Percentiles rank a stretch among this genome's conserved stretches.
Evolutionary conservation across 2,888 invertebrate genomes (phyloP).

Genomic region (Ormyrus labotus): DNA sequence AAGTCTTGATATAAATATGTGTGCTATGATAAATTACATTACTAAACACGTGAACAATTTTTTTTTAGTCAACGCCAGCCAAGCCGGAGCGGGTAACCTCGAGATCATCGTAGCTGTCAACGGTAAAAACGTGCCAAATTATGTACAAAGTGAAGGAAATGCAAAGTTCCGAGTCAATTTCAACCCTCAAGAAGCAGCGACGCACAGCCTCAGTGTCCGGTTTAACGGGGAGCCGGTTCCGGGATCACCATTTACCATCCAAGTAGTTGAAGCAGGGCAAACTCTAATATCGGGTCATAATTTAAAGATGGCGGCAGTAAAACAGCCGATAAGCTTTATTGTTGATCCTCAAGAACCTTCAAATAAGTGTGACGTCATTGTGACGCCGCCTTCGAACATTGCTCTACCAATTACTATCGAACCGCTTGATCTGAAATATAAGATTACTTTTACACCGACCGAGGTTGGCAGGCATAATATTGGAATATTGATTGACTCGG

Average conservation of each 20-base stretch:
- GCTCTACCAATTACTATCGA: conserved; percentile 85
- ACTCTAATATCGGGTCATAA: conserved; percentile 82
- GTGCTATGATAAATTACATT: background rate
- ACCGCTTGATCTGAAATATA: conserved; percentile 81
- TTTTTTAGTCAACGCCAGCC: conserved; percentile 93
- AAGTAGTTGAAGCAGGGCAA: conserved; percentile 84
- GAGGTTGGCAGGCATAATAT: conserved; percentile 93
- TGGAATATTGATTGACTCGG: conserved; percentile 87
- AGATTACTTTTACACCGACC: conserved; percentile 88
- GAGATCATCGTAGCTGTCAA: conserved; percentile 98
- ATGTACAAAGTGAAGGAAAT: conserved; percentile 97
- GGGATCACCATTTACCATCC: conserved; percentile 96
- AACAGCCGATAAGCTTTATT: conserved; percentile 80
- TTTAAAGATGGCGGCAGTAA: conserved; percentile 83
- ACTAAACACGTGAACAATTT: background rate
- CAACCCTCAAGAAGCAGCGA: conserved; percentile 94
- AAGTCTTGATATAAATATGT: conserved; percentile 72
- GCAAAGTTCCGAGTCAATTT: conserved; percentile 96
- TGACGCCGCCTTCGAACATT: conserved; percentile 90
- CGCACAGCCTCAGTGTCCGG: conserved; percentile 93
- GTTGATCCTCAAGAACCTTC: conserved; percentile 77
- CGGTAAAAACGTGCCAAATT: conserved; percentile 97
- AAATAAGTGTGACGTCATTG: conserved; percentile 77
- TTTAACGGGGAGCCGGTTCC: conserved; percentile 84
- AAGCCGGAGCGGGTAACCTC: conserved; percentile 96